Base-by-base conservation (phyloP, 2,797 vertebrate species). In the Cottoperca gobio region DNA sequence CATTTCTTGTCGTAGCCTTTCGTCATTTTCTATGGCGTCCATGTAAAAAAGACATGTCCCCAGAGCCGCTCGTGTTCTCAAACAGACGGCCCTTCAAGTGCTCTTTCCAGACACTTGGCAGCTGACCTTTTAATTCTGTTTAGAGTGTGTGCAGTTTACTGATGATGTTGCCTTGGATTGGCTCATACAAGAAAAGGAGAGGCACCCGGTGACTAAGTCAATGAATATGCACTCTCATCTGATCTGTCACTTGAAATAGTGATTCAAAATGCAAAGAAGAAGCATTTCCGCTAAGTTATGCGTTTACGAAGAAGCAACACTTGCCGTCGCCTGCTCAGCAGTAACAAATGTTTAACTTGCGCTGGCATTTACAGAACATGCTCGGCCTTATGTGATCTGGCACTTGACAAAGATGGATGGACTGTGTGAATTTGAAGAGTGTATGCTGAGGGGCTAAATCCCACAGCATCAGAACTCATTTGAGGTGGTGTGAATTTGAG, bases 101-200 rank as follows among this genome's bases (percentile, higher is more conserved):
- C 83, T 90, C 87, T 86, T 90, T 82, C 52, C 75, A 86, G 67
- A 62, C 81, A 85, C 82, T 82, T 82, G 83, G 75, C 87, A 84
- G 80, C 67, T 89, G 88, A 92, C 89, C 92, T 92, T 91, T 89
- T 80, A 68, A 79, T 86, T 76, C 79, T 65, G 77, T 74, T 76
- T 49, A 48, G 80, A 76, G 64, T 54, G 69, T 72, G 76, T 54
- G 79, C 59, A 2, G 67, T 55, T 73, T 83, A 60, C 78, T 81
- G 84, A 86, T 69, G 73, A 76, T 63, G 73, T 16, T n/a, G 68
- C 45, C 55, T 58, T 13, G 26, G 49, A 77, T 79, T 40, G 59
- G 49, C 65, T 77, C 62, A 37, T 73, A 50, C 39, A 11, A 24
- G 40, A 42, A 70, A 64, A 17, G 40, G 59, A 67, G 54, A 54